Base-by-base conservation (phyloP, 2,797 vertebrate genomes). In the Galago senegalensis region DNA sequence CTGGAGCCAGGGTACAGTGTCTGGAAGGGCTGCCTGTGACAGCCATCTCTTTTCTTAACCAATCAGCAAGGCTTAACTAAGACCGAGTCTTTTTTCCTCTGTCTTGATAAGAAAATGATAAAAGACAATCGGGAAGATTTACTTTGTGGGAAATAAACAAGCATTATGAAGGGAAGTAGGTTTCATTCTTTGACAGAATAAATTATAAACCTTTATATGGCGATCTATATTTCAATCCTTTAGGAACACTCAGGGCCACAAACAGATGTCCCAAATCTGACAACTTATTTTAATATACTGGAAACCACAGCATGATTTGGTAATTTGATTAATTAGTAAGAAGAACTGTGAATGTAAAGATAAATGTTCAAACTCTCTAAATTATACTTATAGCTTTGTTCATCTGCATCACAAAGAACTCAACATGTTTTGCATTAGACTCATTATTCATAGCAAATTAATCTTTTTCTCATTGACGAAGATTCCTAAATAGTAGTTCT, bases 1-100 rank as follows among this genome's bases (percentile, higher is more conserved):
- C 98, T 98, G 98, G 98, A 98, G 94, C 86, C 97, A 82, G 31
- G 84, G 95, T 89, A 93, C 90, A 76, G 98, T 98, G 98, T 99
- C 99, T 99, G 99, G 98, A 99, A 99, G 99, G 98, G 70, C 97
- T 97, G 98, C 98, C 98, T 97, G 98, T 98, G 97, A 98, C 97
- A 98, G 96, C 93, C 91, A 96, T 94, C 92, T 97, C 96, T 95
- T 97, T 98, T 97, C 97, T 98, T 94, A 98, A 95, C 97, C 89
- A 98, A 96, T 97, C 93, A 92, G 73, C 11, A 72, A 56, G 91
- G 72, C 70, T 96, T 97, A 97, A 97, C 91, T 96, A 89, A 96
- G 94, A 98, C 96, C 2, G 11, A 85, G 56, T 27, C 86, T 92
- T 97, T 89, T 37, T 17, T 29, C 79, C 14, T 92, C 91, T 25